Percentiles rank a stretch among this genome's conserved stretches.
phyloP scores from a whole-genome alignment of 2,888 invertebrate genomes.

The Mechanitis mazaeus region DNA sequence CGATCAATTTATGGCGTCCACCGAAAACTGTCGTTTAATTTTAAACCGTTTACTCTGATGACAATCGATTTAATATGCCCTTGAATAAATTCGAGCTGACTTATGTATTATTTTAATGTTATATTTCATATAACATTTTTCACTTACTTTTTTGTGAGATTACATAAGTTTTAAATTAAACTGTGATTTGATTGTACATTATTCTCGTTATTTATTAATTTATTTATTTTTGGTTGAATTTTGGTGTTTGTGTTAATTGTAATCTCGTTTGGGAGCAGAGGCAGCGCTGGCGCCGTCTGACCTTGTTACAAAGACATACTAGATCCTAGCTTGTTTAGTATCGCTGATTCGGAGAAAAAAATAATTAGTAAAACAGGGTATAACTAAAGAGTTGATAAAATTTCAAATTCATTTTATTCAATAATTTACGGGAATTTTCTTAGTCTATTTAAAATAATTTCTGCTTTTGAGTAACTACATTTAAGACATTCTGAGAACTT shows the following conservation, averaged over 20 bases:
- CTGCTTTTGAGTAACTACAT: not conserved
- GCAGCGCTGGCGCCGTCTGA: slow-evolving; percentile 36
- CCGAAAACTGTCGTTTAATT: slow-evolving; percentile 72
- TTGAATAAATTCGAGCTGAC: slow-evolving; percentile 45
- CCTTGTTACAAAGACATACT: slow-evolving; percentile 33
- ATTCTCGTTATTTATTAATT: slow-evolving; percentile 5
- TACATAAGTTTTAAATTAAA: too few relatives aligned
- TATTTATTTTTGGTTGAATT: slow-evolving; percentile 15
- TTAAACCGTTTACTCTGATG: slow-evolving; percentile 56
- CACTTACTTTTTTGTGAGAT: too few relatives aligned
- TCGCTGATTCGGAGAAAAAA: not conserved
- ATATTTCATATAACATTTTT: not conserved
- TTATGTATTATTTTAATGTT: not conserved
- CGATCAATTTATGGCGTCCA: slow-evolving; percentile 63
- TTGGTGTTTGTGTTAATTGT: slow-evolving; percentile 23
- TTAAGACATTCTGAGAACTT: too few relatives aligned
- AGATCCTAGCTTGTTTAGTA: slow-evolving; percentile 5
- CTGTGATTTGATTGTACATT: too few relatives aligned
- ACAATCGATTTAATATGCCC: slow-evolving; percentile 65
- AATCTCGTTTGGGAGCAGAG: slow-evolving; percentile 23
- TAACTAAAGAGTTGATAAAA: too few relatives aligned
- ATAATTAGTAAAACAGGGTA: not conserved
- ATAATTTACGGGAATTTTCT: too few relatives aligned
- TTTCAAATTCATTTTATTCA: too few relatives aligned
- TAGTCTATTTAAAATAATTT: too few relatives aligned